phyloP scores from a whole-genome alignment of 1,140 invertebrate species.

The Calliopsis andreniformis region DNA sequence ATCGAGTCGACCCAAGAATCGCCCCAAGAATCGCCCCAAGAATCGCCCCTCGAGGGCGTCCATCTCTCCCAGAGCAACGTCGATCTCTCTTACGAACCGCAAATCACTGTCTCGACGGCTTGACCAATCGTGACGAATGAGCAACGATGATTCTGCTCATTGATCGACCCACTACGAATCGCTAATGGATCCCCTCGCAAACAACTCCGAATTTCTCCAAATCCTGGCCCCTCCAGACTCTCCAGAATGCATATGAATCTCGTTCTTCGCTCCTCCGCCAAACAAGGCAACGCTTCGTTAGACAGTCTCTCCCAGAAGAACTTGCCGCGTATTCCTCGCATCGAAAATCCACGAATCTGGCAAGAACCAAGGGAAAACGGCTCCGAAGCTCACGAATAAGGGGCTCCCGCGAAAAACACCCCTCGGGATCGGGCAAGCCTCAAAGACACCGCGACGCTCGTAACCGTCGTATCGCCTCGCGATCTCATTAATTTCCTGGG shows the following conservation, averaged over 20 bases:
- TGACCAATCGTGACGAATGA: conserved; percentile 48
- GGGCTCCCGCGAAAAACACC: neutral
- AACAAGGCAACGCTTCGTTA: conserved; percentile 30
- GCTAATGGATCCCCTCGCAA: conserved; percentile 35
- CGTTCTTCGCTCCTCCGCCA: conserved; percentile 12
- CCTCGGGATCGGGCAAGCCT: neutral
- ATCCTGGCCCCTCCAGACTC: neutral
- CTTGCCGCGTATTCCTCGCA: neutral
- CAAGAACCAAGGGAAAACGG: conserved; percentile 4
- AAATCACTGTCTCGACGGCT: conserved; percentile 43
- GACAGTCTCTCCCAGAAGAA: neutral
- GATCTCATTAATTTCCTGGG: conserved; percentile 80
- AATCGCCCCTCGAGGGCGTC: no score
- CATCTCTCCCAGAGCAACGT: neutral
- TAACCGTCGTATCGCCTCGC: conserved; percentile 47
- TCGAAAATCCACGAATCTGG: conserved; percentile 19
- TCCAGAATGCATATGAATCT: neutral
- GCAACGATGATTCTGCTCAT: conserved; percentile 37
- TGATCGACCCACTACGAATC: conserved; percentile 8
- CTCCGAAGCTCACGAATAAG: no score
- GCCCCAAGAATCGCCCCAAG: no score
- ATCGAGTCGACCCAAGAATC: conserved; percentile 34
- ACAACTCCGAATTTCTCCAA: conserved; percentile 8
- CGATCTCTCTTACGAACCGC: conserved; percentile 22
- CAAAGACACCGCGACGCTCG: conserved; percentile 20